Base-by-base conservation (phyloP, 1,140 invertebrate genomes). In the Drosophila obscura region DNA sequence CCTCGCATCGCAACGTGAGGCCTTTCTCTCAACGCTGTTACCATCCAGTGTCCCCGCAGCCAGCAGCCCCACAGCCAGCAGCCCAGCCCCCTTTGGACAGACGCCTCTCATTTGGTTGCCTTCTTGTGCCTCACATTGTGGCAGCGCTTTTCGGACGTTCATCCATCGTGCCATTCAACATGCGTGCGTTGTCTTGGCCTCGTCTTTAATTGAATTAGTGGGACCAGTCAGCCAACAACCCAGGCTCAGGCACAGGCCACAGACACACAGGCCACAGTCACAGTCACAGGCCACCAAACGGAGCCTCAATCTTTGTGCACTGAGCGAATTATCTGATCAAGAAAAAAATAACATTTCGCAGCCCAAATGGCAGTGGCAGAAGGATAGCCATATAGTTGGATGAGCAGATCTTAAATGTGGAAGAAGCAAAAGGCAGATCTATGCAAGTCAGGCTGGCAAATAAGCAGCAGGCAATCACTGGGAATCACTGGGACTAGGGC, bases 181-280 rank as follows among this genome's bases (percentile, higher is more conserved):
- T 87, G 82, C 82, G 82, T 87, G 83, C 52, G 77, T 65, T 31
- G 35, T 49, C 66, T 68, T 31, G 50, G 53, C 49, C 11, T 61
- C 72, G 63, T 68, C 53, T 79, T 87, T 88, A 87, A 87, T 87
- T 87, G 83, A 87, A 87, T 87, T 87, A 87, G 82, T 75, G 83
- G 63, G 73, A 60, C 73, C 57, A 68, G 57, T 76, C 73, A 74
- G 52, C 57, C 58, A 65, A 73, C 58, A 65, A 68, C 57, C 48
- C 57, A 48, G 50, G n/a, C 8, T 19, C 8, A n/a, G 31, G 7
- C 5, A 28, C 26, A 28, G 22, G 5, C 7, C 26, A 28, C 26
- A 26, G 26, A 22, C 22, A 22, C 22, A 22, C 22, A 24, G 22
- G 4, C 22, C 4, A 24, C 22, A 24, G 22, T 22, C 22, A 22